Conservation (phyloP, 2,113 vertebrate genomes). For the Dicrurus megarhynchus region DNA sequence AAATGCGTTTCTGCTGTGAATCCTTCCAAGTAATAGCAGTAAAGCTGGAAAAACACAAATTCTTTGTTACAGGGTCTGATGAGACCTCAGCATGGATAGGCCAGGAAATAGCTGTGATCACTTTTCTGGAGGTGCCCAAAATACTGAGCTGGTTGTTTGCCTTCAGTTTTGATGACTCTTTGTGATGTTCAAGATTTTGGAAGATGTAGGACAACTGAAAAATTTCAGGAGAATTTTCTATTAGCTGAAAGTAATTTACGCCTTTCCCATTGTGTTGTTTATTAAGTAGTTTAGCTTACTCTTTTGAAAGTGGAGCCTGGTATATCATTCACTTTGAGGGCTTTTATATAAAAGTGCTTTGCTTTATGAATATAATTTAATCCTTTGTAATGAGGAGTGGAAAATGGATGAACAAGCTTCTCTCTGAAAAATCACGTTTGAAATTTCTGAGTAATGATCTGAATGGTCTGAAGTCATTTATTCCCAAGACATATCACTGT, state of each 20-base stretch:
- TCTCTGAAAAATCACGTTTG: background rate
- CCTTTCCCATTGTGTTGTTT: background rate
- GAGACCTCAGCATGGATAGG: background rate
- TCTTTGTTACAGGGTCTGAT: background rate
- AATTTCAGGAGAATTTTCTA: background rate
- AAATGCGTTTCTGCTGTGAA: background rate
- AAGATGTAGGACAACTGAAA: background rate
- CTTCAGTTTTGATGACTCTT: background rate
- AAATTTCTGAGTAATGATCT: conserved; percentile 22
- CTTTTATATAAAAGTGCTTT: background rate
- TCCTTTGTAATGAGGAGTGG: conserved; percentile 24
- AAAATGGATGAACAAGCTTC: conserved; percentile 18
- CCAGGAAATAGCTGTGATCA: background rate
- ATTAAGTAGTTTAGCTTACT: background rate
- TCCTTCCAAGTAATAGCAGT: background rate
- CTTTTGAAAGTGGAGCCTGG: background rate
- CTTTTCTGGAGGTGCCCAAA: background rate
- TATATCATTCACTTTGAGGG: background rate
- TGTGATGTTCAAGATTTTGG: background rate
- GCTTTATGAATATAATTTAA: background rate
- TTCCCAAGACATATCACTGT: conserved; percentile 12
- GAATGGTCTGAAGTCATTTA: background rate
- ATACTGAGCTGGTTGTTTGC: background rate
- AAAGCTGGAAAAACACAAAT: background rate
- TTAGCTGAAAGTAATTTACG: background rate